Evolutionary conservation across 2,113 vertebrate species (phyloP), one percentile per base, ranked within the genome.

Genomic region (Urocynchramus pylzowi): DNA sequence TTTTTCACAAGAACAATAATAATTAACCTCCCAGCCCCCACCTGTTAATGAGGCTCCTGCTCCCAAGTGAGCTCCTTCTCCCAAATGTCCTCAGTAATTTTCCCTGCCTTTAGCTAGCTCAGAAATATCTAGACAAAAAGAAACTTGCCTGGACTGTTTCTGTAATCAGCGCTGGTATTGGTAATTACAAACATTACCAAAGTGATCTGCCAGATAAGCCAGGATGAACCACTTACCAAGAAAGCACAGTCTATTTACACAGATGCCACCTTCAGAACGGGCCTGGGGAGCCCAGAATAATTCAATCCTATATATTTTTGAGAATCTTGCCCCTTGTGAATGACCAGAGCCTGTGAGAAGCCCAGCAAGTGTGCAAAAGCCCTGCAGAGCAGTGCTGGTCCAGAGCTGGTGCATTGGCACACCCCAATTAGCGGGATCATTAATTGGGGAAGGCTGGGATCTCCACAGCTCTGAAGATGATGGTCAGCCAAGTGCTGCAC

Each of bases 241-340:
- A 41, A 69, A 84, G 45, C 16, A 16, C 1, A 0, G 2, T 22
- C 11, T 16, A 13, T 9, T 75, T 22, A 27, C 50, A 41, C 21
- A 2, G 2, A 27, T 18, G n/a, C 7, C 85, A 35, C 37, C 35
- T 71, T 33, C 50, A 45, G 39, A 63, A 63, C 0, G 2, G 15
- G 21, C 59, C 68, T 41, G 27, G 27, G 45, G 30, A 80, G 50
- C 9, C 2, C 5, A 47, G 24, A 69, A 24, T 10, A 1, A 8
- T n/a, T 47, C n/a, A 17, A 65, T 19, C 37, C 35, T 21, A 33
- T 1, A 9, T 7, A 6, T 20, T 70, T 33, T n/a, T 24, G n/a
- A 61, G 59, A 81, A 42, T 35, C 22, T 56, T 45, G 6, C 6
- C 37, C 20, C 26, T 84, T 74, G 27, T 41, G 68, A 33, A 15